phyloP scores from a whole-genome alignment of 1,140 invertebrate species.

The Melanaphis sacchari region DNA sequence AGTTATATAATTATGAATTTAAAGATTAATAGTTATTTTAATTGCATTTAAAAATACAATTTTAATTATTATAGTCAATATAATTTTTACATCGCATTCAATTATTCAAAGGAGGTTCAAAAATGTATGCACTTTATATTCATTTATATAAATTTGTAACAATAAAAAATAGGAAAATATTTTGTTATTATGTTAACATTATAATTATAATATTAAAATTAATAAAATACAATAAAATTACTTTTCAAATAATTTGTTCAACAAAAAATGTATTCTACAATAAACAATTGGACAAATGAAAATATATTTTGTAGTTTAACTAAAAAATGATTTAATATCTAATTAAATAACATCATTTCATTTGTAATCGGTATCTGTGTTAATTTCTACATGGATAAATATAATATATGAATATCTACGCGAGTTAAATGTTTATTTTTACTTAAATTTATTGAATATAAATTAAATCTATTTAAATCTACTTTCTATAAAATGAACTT shows the following conservation, averaged over 20 bases:
- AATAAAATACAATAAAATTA: no score
- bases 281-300: neutral
- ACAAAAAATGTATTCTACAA: neutral
- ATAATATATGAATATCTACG: neutral
- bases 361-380: neutral
- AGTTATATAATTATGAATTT: neutral
- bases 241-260: neutral
- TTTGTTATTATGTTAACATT: no score
- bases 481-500: neutral
- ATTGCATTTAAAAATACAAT: neutral
- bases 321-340: neutral
- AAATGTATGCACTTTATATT: neutral
- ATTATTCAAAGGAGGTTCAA: neutral
- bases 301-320: no score
- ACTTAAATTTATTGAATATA: no score
- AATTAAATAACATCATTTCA: neutral
- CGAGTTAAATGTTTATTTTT: neutral
- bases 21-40: neutral
- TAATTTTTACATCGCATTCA: neutral
- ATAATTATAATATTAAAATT: no score
- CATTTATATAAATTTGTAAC: neutral
- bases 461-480: no score
- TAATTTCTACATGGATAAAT: neutral
- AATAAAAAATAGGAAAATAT: no score
- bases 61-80: neutral